Conservation (phyloP, 2,797 vertebrate genomes). For the Lithobates sylvaticus region DNA sequence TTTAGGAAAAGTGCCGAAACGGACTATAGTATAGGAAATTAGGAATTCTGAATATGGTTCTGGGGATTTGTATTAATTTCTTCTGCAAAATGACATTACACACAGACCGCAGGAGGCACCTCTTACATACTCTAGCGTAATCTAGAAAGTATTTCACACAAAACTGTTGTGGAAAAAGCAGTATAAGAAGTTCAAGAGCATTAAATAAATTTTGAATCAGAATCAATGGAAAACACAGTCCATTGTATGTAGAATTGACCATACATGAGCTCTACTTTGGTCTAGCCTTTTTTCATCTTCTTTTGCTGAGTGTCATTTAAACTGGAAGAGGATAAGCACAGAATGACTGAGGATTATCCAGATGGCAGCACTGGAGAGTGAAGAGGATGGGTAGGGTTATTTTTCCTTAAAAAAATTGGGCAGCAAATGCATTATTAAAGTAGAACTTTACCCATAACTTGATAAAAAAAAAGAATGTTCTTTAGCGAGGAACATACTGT, state of each 20-base stretch:
- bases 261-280: neutral
- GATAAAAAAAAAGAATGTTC: too few species aligned
- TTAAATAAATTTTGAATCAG: neutral
- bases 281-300: neutral
- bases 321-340: neutral
- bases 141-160: slow-evolving; percentile 28
- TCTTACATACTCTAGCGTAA: slow-evolving; percentile 4
- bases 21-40: slow-evolving; percentile 17
- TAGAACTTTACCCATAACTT: too few species aligned
- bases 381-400: too few species aligned
- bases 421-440: too few species aligned
- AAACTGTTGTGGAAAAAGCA: slow-evolving; percentile 6
- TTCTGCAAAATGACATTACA: slow-evolving; percentile 26
- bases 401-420: too few species aligned
- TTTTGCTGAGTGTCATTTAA: neutral
- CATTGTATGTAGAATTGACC: neutral
- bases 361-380: too few species aligned
- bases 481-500: too few species aligned
- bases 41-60: slow-evolving; percentile 44
- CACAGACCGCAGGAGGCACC: neutral
- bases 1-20: slow-evolving; percentile 11
- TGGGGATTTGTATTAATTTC: slow-evolving; percentile 42
- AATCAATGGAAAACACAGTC: neutral
- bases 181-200: neutral
- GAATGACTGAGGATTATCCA: too few species aligned